Evolutionary conservation across 2,888 invertebrate species (phyloP).

Genomic region (Aleiodes testaceus): DNA sequence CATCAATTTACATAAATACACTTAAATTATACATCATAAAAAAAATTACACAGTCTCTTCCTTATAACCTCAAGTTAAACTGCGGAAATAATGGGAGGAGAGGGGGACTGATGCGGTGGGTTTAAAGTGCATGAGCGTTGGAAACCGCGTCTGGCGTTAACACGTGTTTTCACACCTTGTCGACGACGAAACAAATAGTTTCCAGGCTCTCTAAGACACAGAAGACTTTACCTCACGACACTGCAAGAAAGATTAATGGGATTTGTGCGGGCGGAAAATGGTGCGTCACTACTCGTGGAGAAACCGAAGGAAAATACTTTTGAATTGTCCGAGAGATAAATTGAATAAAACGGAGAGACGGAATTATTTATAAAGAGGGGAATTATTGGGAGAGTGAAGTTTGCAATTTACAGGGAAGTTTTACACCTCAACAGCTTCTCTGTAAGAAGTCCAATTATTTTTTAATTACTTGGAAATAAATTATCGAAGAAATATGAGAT

Average conservation of each 20-base stretch:
- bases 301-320: background rate
- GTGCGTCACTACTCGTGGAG: slow-evolving; percentile 23
- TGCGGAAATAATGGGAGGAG: background rate
- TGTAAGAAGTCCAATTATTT: background rate
- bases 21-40: too few relatives aligned
- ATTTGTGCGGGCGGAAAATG: slow-evolving; percentile 51
- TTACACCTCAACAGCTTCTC: background rate
- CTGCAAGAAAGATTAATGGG: slow-evolving; percentile 51
- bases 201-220: slow-evolving; percentile 35
- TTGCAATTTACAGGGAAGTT: slow-evolving; percentile 19
- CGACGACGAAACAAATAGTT: slow-evolving; percentile 54
- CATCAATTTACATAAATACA: too few relatives aligned
- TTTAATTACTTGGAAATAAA: too few relatives aligned
- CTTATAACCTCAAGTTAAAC: too few relatives aligned
- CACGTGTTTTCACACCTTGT: slow-evolving; percentile 55
- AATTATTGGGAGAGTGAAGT: slow-evolving; percentile 8
- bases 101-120: slow-evolving; percentile 6
- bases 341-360: slow-evolving; percentile 14
- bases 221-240: slow-evolving; percentile 42
- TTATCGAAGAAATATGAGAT: too few relatives aligned
- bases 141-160: slow-evolving; percentile 45
- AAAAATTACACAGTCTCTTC: too few relatives aligned
- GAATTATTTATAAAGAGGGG: background rate
- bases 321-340: slow-evolving; percentile 30
- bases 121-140: slow-evolving; percentile 40